A percentile compares a stretch with the other conserved stretches of the same genome.
phyloP scores from a whole-genome alignment of 2,797 vertebrate genomes.

The Sebastes taczanowskii region DNA sequence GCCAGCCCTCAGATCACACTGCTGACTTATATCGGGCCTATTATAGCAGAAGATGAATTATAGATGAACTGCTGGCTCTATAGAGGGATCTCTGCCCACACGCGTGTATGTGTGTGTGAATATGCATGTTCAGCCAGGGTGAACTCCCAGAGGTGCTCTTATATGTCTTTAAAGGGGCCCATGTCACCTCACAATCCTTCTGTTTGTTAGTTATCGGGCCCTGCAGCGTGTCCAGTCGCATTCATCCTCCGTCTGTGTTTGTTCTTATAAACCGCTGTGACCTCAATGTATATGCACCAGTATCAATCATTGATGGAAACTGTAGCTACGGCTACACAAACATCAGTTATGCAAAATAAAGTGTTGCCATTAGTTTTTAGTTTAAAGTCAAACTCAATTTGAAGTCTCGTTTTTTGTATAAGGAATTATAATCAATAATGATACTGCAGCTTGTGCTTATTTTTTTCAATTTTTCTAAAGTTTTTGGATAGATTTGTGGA shows the following conservation, averaged over 20 bases:
- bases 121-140: slow-evolving; percentile 57
- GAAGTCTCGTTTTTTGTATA: not conserved
- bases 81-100: slow-evolving; percentile 69
- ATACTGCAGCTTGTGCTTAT: not conserved
- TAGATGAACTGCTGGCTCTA: slow-evolving; percentile 73
- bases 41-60: slow-evolving; percentile 77
- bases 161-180: slow-evolving; percentile 55
- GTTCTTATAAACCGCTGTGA: slow-evolving; percentile 41
- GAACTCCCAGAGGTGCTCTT: slow-evolving; percentile 63
- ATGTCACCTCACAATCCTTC: slow-evolving; percentile 25
- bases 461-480: not conserved
- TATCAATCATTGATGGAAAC: slow-evolving; percentile 30
- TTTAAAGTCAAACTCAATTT: not conserved
- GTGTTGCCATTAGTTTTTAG: not conserved
- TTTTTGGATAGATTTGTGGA: not conserved
- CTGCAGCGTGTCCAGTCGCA: slow-evolving; percentile 10
- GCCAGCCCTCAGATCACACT: slow-evolving; percentile 69
- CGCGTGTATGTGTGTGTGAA: slow-evolving; percentile 55
- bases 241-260: slow-evolving; percentile 49
- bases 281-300: slow-evolving; percentile 15
- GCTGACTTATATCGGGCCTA: slow-evolving; percentile 77
- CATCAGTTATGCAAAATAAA: slow-evolving; percentile 14
- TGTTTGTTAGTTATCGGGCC: slow-evolving; percentile 42
- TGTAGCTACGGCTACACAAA: slow-evolving; percentile 1
- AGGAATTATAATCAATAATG: not conserved